Percentiles rank a stretch among this genome's conserved stretches.
phyloP scores from a whole-genome alignment of 2,113 vertebrate species.

The Oostethus manadensis region DNA sequence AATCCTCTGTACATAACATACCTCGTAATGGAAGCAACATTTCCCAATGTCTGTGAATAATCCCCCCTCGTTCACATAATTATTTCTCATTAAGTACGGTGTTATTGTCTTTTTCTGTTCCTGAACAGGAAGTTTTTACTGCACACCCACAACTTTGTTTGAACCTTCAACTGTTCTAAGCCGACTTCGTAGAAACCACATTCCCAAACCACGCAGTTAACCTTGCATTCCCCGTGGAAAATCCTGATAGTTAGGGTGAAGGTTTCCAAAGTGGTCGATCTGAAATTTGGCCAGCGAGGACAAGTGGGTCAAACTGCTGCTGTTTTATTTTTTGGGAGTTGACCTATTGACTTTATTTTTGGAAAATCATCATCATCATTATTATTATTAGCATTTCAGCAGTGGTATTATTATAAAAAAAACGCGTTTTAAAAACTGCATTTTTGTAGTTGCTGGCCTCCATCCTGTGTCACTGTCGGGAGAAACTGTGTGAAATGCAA shows the following conservation, averaged over 20 bases:
- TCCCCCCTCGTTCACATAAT: background rate
- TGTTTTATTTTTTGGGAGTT: conserved; percentile 32
- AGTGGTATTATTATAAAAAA: conserved; percentile 8
- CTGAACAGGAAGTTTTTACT: conserved; percentile 9
- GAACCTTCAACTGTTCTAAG: conserved; percentile 18
- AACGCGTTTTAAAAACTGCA: background rate
- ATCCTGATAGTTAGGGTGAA: background rate
- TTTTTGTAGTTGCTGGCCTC: conserved; percentile 31
- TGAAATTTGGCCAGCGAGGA: conserved; percentile 21
- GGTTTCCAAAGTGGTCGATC: background rate
- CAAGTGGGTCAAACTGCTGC: conserved; percentile 21
- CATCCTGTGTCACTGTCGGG: conserved; percentile 30
- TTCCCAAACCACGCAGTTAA: conserved; percentile 23
- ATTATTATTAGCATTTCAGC: conserved; percentile 19
- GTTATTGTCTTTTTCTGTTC: background rate
- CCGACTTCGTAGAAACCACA: conserved; percentile 28
- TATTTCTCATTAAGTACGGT: conserved; percentile 1
- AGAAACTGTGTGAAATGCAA: conserved; percentile 43
- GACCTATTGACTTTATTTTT: conserved; percentile 35
- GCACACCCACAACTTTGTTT: background rate
- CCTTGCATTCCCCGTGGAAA: conserved; percentile 16
- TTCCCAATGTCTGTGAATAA: conserved; percentile 18
- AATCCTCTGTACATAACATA: conserved; percentile 69
- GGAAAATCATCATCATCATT: conserved; percentile 6
- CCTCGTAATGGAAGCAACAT: conserved; percentile 40